Evolutionary conservation across 2,113 vertebrate genomes (phyloP).

Genomic region (Aptenodytes patagonicus): DNA sequence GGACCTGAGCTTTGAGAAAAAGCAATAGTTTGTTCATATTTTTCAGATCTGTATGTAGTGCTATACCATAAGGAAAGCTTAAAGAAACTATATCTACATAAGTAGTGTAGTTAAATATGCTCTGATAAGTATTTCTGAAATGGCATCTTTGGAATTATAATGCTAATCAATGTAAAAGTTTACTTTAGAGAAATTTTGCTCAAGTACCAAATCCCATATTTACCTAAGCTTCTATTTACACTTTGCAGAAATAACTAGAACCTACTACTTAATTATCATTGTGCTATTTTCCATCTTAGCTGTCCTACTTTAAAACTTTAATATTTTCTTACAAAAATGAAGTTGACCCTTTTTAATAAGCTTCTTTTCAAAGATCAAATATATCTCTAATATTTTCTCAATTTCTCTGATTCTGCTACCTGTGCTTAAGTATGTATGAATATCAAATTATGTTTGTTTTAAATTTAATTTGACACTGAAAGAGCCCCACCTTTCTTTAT

Average conservation of each 20-base stretch:
- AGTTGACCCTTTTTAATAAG: slow-evolving; percentile 19
- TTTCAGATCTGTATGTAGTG: neutral
- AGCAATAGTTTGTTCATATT: neutral
- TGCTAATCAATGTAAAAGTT: slow-evolving; percentile 4
- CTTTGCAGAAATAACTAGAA: neutral
- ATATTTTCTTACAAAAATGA: slow-evolving; percentile 40
- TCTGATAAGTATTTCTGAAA: neutral
- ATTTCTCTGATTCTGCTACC: neutral
- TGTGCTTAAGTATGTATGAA: neutral
- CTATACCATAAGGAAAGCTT: neutral
- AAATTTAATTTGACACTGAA: neutral
- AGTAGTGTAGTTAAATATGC: neutral
- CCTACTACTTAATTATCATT: neutral
- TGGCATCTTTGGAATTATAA: neutral
- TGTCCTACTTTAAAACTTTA: neutral
- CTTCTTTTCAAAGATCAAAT: neutral
- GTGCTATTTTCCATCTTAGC: neutral
- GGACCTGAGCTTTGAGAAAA: neutral
- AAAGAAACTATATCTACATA: neutral
- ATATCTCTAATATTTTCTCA: neutral
- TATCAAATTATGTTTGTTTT: neutral
- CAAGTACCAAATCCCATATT: slow-evolving; percentile 1
- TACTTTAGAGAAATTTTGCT: neutral
- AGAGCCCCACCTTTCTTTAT: neutral
- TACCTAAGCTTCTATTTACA: slow-evolving; percentile 25